These are phyloP conservation scores for Sarcophaga variegata DNA, from an alignment of 2,888 invertebrate species.

Conservation along the genomic window DNA sequence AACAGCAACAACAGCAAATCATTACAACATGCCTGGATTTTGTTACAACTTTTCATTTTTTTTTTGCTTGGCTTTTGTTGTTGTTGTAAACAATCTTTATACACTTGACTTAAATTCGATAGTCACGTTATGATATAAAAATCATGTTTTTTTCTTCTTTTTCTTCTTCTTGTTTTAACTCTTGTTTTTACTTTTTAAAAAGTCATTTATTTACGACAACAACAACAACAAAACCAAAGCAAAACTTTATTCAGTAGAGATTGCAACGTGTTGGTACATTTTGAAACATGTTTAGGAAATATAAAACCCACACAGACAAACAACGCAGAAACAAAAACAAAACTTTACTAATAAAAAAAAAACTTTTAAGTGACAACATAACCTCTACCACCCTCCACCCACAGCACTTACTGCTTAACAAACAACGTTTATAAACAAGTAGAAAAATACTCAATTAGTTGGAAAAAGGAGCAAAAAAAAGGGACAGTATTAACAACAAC, in stretches of 20 bases:
- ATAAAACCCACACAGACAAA: not conserved
- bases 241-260: not conserved
- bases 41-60: not conserved
- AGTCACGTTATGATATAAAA: slow-evolving; percentile 44
- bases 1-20: not conserved
- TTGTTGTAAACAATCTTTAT: slow-evolving; percentile 25
- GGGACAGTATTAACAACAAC: not conserved
- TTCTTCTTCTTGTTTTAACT: not conserved
- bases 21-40: slow-evolving; percentile 25
- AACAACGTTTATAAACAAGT: not conserved
- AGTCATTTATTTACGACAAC: slow-evolving; percentile 14
- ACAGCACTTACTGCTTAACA: not conserved
- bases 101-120: slow-evolving; percentile 59
- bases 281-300: not conserved
- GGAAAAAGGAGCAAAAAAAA: not conserved
- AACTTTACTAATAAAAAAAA: slow-evolving; percentile 5
- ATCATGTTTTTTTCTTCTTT: not conserved
- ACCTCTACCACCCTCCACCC: not conserved
- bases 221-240: too few relatives aligned
- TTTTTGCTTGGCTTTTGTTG: not conserved
- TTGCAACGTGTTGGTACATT: not conserved
- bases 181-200: not conserved
- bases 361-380: slow-evolving; percentile 8
- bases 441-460: slow-evolving; percentile 18
- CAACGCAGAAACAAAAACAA: not conserved